phyloP scores from a whole-genome alignment of 2,888 invertebrate species.

The Mycogona germanica region DNA sequence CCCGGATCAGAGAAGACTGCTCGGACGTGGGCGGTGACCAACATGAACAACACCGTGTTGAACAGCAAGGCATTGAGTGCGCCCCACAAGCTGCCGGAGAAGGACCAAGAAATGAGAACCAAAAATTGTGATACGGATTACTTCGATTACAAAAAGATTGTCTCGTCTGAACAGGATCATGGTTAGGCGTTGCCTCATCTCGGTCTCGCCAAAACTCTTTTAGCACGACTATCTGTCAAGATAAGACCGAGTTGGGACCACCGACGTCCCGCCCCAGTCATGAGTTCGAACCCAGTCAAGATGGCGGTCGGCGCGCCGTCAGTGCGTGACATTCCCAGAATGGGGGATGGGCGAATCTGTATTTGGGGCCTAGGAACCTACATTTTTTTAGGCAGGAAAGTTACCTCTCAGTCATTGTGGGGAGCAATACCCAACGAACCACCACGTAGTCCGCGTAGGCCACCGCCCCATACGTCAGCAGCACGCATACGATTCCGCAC shows the following conservation, averaged over 20 bases:
- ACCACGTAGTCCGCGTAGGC: conserved; percentile 81
- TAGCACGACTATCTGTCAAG: too few species aligned
- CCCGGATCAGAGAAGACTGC: conserved; percentile 85
- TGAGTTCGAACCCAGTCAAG: too few species aligned
- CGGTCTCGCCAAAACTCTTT: too few species aligned
- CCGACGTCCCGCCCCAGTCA: too few species aligned
- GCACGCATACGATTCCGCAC: conserved; percentile 68
- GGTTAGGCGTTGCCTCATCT: background rate
- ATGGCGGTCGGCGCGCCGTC: too few species aligned
- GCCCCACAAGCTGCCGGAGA: conserved; percentile 58
- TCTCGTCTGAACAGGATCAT: background rate
- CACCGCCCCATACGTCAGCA: conserved; percentile 64
- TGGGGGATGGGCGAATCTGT: too few species aligned
- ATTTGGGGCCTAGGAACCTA: too few species aligned
- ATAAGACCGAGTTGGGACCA: too few species aligned
- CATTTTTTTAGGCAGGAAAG: too few species aligned
- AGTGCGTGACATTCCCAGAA: too few species aligned
- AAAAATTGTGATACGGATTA: background rate
- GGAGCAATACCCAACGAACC: conserved; percentile 65
- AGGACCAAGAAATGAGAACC: background rate
- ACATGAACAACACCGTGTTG: conserved; percentile 60
- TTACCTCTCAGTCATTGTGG: conserved; percentile 68
- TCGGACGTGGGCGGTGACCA: conserved; percentile 62
- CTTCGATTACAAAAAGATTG: background rate
- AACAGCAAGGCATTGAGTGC: conserved; percentile 64